Conservation (phyloP, 1,140 invertebrate genomes). For the Mylabris phalerata region DNA sequence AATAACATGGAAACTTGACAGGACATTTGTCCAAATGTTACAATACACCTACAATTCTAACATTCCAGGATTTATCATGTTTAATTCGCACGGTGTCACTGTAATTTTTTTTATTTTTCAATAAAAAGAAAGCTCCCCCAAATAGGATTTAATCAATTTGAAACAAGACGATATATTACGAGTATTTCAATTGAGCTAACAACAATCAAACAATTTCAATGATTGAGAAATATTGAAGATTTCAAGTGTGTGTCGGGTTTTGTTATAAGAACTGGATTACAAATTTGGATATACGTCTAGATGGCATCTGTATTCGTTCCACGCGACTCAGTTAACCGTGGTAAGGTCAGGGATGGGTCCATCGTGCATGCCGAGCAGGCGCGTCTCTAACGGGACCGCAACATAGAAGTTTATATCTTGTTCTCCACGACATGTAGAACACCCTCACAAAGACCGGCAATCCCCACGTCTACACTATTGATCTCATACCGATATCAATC, state of each 20-base stretch:
- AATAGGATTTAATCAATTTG: too few relatives aligned
- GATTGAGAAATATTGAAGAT: too few relatives aligned
- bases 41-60: slow-evolving; percentile 10
- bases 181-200: too few relatives aligned
- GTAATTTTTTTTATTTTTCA: too few relatives aligned
- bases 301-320: slow-evolving; percentile 21
- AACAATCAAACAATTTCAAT: too few relatives aligned
- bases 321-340: slow-evolving; percentile 14
- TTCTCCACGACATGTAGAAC: slow-evolving; percentile 7
- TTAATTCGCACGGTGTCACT: not conserved
- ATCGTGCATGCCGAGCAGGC: slow-evolving; percentile 20
- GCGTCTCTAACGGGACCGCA: slow-evolving; percentile 19
- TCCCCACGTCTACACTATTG: slow-evolving; percentile 3
- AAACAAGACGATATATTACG: too few relatives aligned
- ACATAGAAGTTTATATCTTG: slow-evolving; percentile 12
- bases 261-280: slow-evolving; percentile 5
- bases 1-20: slow-evolving; percentile 25
- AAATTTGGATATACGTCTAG: slow-evolving; percentile 16
- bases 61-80: slow-evolving; percentile 14
- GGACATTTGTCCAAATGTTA: slow-evolving; percentile 24
- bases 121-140: too few relatives aligned
- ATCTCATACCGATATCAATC: slow-evolving; percentile 5
- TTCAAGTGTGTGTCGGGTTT: too few relatives aligned
- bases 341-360: slow-evolving; percentile 22
- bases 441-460: not conserved